Evolutionary conservation across 2,797 vertebrate species (phyloP), one percentile per base, ranked within the genome.

Genomic region (Leptoclinus maculatus): DNA sequence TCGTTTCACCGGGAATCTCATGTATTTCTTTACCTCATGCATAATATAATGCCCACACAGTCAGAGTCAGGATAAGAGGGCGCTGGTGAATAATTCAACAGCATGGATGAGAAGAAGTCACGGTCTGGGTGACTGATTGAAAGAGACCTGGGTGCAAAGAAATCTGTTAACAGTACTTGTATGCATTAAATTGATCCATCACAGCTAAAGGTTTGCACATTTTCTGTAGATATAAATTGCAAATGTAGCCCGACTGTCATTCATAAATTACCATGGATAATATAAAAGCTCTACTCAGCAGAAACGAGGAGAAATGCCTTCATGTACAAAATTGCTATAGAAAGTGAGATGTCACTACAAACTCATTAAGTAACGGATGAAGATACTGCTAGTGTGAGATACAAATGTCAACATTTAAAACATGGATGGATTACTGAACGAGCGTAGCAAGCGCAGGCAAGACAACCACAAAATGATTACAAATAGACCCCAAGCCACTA

Each of bases 21-120:
- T 74, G 54, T 57, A 67, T 82, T 88, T 85, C 53, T 85, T 87
- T 84, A 77, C 74, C 74, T 87, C 85, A 88, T 89, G 75, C 66
- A 89, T 88, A 85, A 91, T 87, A 83, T 65, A 90, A 88, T 60
- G 63, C 36, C 69, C 60, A 59, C 68, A 72, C 63, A 53, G 64
- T 6, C 67, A 27, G 65, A 68, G 74, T 83, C 74, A 71, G 73
- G 45, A 47, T 56, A 53, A 74, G 69, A 76, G 69, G 68, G 69
- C 66, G 73, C 38, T 54, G 68, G 68, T 90, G 71, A 87, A 92
- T 89, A 78, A 87, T 91, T 88, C 67, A 90, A 53, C 41, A 75
- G 67, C 43, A 7, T 11, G 73, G 68, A 81, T 67, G 74, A 78
- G 60, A 88, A 38, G 62, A 56, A 82, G 65, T 88, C 81, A 76